Percentiles rank a stretch among this genome's conserved stretches.
Evolutionary conservation across 2,888 invertebrate species (phyloP).

Genomic region (Pemphredon lugubris): DNA sequence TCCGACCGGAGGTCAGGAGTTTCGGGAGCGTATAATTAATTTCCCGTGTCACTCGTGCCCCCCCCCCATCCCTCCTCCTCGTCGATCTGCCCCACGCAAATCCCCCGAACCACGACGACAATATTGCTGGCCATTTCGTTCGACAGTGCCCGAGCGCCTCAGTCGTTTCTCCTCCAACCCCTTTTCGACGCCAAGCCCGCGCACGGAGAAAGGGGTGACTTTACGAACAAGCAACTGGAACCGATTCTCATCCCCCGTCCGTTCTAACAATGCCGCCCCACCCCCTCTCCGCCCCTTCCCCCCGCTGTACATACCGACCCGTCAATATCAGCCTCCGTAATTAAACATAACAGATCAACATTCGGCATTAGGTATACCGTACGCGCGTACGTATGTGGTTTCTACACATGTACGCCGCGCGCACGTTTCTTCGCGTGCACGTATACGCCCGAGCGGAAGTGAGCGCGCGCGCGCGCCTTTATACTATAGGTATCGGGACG

Average conservation of each 20-base stretch:
- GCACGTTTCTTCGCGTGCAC: slow-evolving; percentile 45
- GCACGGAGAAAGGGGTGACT: slow-evolving; percentile 77
- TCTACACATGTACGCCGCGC: slow-evolving; percentile 18
- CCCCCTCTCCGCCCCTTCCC: slow-evolving; percentile 45
- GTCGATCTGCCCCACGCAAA: slow-evolving; percentile 68
- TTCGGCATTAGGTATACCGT: slow-evolving; percentile 72
- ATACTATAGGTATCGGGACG: slow-evolving; percentile 59
- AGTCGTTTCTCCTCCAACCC: slow-evolving; percentile 69
- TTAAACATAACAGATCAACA: slow-evolving; percentile 81
- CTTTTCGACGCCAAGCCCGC: slow-evolving; percentile 63
- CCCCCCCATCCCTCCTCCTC: slow-evolving; percentile 48
- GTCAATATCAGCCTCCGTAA: slow-evolving; percentile 79
- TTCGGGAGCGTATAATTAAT: slow-evolving; percentile 80
- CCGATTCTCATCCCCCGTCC: slow-evolving; percentile 46
- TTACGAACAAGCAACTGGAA: slow-evolving; percentile 73
- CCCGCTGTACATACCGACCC: slow-evolving; percentile 76
- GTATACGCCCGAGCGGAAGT: slow-evolving; percentile 28
- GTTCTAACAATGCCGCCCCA: slow-evolving; percentile 31
- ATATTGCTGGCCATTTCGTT: slow-evolving; percentile 80
- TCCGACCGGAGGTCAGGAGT: slow-evolving; percentile 70
- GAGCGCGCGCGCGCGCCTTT: slow-evolving; percentile 10
- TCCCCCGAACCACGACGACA: slow-evolving; percentile 76
- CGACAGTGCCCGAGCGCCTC: slow-evolving; percentile 75
- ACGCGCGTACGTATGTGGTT: slow-evolving; percentile 33
- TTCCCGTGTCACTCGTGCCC: slow-evolving; percentile 78